Conservation (phyloP, 2,888 invertebrate species). For the Melanargia galathea region DNA sequence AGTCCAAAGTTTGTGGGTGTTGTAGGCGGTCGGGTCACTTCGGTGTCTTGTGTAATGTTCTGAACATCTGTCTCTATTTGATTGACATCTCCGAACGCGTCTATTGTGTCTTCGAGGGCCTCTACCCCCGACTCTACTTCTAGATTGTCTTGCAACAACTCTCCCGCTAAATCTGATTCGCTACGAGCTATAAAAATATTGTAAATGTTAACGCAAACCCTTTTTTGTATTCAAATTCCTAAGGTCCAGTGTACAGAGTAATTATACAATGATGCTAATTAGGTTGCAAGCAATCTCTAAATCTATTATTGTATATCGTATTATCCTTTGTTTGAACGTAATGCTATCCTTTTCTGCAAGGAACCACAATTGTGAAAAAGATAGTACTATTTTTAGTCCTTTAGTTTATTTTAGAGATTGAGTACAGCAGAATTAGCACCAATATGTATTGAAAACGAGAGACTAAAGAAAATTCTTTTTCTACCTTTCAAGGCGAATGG, state of each 20-base stretch:
- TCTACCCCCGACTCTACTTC: constrained; percentile 80
- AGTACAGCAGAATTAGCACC: no score
- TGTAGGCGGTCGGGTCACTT: constrained; percentile 41
- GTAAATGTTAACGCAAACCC: background rate
- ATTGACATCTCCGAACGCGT: constrained; percentile 60
- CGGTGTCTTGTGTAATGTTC: constrained; percentile 45
- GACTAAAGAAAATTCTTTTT: no score
- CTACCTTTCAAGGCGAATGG: no score
- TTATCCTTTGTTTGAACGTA: background rate
- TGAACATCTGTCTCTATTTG: constrained; percentile 46
- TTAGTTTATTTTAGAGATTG: background rate
- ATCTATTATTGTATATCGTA: background rate
- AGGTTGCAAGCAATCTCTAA: no score
- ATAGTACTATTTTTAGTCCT: no score
- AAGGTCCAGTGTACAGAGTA: background rate
- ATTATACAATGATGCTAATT: no score
- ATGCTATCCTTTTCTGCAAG: background rate
- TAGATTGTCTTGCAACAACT: constrained; percentile 57
- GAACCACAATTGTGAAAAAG: no score
- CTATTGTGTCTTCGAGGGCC: constrained; percentile 74
- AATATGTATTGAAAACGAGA: no score
- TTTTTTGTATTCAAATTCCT: background rate
- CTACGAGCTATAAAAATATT: constrained; percentile 50
- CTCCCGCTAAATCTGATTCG: constrained; percentile 59
- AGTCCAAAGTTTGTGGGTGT: constrained; percentile 53